Evolutionary conservation across 2,113 vertebrate genomes (phyloP).

Genomic region (Pluvialis apricaria): DNA sequence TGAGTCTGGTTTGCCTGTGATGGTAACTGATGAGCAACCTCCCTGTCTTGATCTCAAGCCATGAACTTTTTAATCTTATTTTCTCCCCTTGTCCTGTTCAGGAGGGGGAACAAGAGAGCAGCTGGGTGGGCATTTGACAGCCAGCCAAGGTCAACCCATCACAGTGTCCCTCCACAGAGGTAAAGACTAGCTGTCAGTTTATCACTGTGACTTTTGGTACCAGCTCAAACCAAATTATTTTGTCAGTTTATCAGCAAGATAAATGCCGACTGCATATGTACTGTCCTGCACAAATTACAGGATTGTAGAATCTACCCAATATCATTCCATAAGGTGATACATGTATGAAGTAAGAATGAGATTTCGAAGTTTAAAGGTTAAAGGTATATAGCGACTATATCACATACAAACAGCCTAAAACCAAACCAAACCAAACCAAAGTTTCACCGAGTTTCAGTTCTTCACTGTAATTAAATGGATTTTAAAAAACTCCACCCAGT

Average conservation of each 20-base stretch:
- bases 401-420: not conserved
- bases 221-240: not conserved
- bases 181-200: not conserved
- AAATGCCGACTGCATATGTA: not conserved
- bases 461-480: not conserved
- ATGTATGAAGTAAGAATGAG: not conserved
- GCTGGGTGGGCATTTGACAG: not conserved
- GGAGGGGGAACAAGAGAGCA: not conserved
- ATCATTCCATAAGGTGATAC: not conserved
- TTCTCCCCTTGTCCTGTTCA: not conserved
- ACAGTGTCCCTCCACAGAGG: not conserved
- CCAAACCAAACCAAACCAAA: not conserved
- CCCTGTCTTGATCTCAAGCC: not conserved
- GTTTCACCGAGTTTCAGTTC: not conserved
- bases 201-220: not conserved
- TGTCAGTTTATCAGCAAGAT: not conserved
- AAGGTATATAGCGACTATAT: not conserved
- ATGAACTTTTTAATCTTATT: not conserved
- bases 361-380: not conserved
- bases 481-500: accelerated
- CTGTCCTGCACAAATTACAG: not conserved
- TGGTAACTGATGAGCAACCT: not conserved
- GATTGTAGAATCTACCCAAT: not conserved
- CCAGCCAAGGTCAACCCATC: not conserved
- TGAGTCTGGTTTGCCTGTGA: not conserved